Evolutionary conservation across 2,113 vertebrate species (phyloP).

Genomic region (Lagenorhynchus albirostris): DNA sequence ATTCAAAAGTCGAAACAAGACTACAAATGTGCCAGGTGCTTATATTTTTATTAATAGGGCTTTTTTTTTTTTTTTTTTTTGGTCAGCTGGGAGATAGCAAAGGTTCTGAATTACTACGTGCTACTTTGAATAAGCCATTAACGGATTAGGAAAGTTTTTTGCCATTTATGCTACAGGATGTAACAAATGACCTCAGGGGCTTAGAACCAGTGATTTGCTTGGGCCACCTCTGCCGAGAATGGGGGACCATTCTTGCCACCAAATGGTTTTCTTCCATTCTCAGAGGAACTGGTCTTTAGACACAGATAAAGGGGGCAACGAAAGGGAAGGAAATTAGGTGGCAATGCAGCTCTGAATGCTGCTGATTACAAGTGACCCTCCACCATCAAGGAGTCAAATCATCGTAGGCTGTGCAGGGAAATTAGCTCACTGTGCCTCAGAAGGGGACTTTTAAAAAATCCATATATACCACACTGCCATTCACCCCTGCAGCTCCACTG

Average conservation of each 20-base stretch:
- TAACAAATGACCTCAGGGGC: not conserved
- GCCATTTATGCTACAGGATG: not conserved
- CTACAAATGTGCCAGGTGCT: not conserved
- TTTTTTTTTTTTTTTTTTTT: not conserved
- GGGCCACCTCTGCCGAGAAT: not conserved
- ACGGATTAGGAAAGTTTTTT: constrained; percentile 21
- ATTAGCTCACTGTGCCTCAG: not conserved
- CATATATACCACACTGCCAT: not conserved
- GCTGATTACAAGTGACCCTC: not conserved
- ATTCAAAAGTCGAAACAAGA: constrained; percentile 39
- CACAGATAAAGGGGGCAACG: not conserved
- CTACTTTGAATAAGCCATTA: constrained; percentile 52
- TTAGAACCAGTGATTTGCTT: not conserved
- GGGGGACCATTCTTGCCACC: not conserved
- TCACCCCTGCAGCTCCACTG: not conserved
- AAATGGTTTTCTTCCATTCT: not conserved
- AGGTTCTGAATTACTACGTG: constrained; percentile 12
- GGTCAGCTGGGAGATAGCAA: constrained; percentile 49
- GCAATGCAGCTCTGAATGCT: not conserved
- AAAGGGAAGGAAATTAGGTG: not conserved
- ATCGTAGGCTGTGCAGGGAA: not conserved
- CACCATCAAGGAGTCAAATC: not conserved
- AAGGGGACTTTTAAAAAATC: not conserved
- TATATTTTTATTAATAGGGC: constrained; percentile 55
- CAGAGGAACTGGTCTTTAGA: not conserved